Evolutionary conservation across 1,140 invertebrate genomes (phyloP).

Genomic region (Diplogasteroides magnus): DNA sequence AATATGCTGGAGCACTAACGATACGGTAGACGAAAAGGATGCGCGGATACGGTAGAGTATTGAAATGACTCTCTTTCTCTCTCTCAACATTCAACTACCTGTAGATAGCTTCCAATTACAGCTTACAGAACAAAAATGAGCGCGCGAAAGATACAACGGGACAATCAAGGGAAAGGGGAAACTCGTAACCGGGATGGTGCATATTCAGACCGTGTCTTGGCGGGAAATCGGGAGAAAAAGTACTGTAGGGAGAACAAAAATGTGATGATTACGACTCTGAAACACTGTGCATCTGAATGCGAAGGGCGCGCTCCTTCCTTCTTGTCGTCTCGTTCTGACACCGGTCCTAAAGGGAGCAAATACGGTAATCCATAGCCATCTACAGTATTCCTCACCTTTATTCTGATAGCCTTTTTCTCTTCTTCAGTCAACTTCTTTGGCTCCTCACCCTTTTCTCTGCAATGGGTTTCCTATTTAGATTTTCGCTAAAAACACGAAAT

Average conservation of each 20-base stretch:
- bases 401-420: constrained; percentile 26
- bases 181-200: background rate
- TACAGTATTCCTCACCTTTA: constrained; percentile 16
- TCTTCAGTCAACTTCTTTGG: constrained; percentile 19
- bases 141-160: no score
- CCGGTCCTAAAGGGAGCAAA: constrained; percentile 5
- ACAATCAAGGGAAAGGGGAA: no score
- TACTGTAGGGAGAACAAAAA: constrained; percentile 1
- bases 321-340: background rate
- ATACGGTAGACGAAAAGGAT: no score
- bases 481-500: no score
- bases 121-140: no score
- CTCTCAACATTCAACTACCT: no score
- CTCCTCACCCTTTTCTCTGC: constrained; percentile 22
- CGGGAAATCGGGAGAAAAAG: background rate
- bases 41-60: no score
- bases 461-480: no score
- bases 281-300: constrained; percentile 28
- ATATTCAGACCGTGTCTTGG: background rate
- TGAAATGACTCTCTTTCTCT: no score
- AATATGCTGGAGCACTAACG: no score
- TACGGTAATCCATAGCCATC: background rate
- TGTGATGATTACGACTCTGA: constrained; percentile 5
- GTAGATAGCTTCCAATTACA: no score
- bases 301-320: constrained; percentile 23